Conservation (phyloP, 2,888 invertebrate species). For the Lagria hirta region DNA sequence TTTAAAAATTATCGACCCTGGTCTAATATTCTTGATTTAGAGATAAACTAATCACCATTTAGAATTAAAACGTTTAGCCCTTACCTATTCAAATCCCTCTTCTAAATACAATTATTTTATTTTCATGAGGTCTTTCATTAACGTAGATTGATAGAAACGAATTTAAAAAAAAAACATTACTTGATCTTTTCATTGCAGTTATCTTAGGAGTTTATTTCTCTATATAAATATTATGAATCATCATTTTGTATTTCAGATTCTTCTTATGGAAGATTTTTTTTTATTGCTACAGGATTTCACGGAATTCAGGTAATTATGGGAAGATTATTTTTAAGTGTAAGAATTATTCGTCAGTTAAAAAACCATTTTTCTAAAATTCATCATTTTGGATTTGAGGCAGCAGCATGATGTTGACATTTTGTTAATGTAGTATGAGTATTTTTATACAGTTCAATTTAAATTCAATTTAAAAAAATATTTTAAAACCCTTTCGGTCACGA, state of each 20-base stretch:
- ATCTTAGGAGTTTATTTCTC: too few relatives aligned
- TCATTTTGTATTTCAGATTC: constrained; percentile 62
- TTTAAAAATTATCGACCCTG: too few relatives aligned
- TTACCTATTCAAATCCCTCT: constrained; percentile 71
- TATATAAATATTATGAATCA: constrained; percentile 68
- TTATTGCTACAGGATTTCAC: too few relatives aligned
- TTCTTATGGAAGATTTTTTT: too few relatives aligned
- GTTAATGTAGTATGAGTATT: constrained; percentile 66
- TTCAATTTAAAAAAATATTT: too few relatives aligned
- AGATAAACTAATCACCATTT: constrained; percentile 65
- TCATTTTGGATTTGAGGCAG: too few relatives aligned
- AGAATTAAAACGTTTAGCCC: constrained; percentile 65
- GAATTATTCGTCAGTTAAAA: constrained; percentile 55
- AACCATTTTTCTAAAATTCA: constrained; percentile 61
- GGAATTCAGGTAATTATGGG: constrained; percentile 66
- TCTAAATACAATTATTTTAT: too few relatives aligned
- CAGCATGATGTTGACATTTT: constrained; percentile 72
- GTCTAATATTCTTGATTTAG: constrained; percentile 61
- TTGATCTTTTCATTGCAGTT: too few relatives aligned
- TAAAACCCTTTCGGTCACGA: too few relatives aligned
- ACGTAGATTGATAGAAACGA: constrained; percentile 59
- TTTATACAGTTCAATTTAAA: constrained; percentile 63
- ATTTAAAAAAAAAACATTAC: constrained; percentile 53
- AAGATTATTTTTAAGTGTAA: constrained; percentile 58
- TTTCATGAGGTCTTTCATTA: constrained; percentile 69